These are phyloP conservation scores for Chloropsis hardwickii DNA, from an alignment of 2,113 vertebrate species.

Conservation along the genomic window DNA sequence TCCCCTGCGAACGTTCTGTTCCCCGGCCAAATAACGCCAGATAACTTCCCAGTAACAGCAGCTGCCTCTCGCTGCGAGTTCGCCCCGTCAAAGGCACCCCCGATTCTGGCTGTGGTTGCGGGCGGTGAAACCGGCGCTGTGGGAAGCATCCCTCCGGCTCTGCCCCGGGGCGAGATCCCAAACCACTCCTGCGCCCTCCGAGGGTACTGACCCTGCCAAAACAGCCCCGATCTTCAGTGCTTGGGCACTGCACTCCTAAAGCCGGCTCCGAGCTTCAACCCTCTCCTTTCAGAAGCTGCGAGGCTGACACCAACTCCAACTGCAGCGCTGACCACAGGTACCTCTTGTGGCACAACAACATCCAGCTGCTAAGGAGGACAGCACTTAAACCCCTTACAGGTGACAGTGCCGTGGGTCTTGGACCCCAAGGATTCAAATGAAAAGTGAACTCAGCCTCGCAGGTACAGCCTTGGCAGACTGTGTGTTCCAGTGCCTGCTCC, in stretches of 20 bases:
- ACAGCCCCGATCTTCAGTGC: rapidly evolving
- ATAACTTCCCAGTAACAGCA: not conserved
- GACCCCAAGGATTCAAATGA: not conserved
- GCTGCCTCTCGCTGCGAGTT: not conserved
- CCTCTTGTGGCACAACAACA: rapidly evolving
- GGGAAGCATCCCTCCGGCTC: not conserved
- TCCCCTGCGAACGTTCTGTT: not conserved
- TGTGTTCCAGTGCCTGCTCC: rapidly evolving
- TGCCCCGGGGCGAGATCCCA: not conserved
- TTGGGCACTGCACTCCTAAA: rapidly evolving
- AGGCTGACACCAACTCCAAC: rapidly evolving
- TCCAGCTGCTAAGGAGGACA: not conserved
- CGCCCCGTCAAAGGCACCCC: not conserved
- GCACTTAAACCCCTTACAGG: not conserved
- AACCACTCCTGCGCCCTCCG: rapidly evolving
- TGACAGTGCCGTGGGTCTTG: rapidly evolving
- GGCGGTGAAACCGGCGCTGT: rapidly evolving
- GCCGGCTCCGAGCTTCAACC: rapidly evolving
- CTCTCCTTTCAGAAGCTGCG: rapidly evolving
- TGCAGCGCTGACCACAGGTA: rapidly evolving
- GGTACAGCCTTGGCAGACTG: rapidly evolving
- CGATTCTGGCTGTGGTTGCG: rapidly evolving
- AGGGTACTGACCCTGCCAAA: rapidly evolving
- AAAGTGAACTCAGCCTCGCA: rapidly evolving
- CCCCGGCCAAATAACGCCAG: not conserved